Conservation (phyloP, 2,888 invertebrate genomes). For the Parochlus steinenii region DNA sequence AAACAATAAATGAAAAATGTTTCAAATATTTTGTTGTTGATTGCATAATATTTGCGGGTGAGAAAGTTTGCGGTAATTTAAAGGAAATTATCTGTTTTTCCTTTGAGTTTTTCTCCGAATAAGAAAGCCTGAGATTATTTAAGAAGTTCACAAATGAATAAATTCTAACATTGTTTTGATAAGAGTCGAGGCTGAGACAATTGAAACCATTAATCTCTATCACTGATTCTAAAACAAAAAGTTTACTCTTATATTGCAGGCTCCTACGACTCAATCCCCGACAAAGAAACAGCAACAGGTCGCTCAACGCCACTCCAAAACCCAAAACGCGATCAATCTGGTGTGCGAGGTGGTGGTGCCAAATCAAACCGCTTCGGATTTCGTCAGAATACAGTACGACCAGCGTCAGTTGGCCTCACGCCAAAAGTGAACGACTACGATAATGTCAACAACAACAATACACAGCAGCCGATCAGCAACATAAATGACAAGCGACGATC, state of each 20-base stretch:
- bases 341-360: conserved; percentile 30
- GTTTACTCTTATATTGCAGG: too few species aligned
- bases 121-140: too few species aligned
- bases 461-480: conserved; percentile 15
- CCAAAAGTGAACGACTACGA: conserved; percentile 47
- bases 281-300: conserved; percentile 8
- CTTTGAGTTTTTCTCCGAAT: too few species aligned
- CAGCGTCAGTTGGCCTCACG: conserved; percentile 40
- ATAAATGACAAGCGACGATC: conserved; percentile 30
- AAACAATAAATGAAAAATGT: too few species aligned
- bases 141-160: too few species aligned
- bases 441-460: conserved; percentile 33
- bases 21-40: too few species aligned
- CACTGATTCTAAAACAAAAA: neutral
- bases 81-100: too few species aligned
- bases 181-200: neutral
- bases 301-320: conserved; percentile 41
- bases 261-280: neutral
- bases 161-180: too few species aligned
- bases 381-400: conserved; percentile 36
- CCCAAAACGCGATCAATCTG: conserved; percentile 47
- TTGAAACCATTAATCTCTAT: neutral
- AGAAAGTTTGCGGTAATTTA: too few species aligned
- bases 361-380: conserved; percentile 63
- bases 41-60: too few species aligned